Conservation (phyloP, 2,888 invertebrate genomes). For the Apantesis nais region DNA sequence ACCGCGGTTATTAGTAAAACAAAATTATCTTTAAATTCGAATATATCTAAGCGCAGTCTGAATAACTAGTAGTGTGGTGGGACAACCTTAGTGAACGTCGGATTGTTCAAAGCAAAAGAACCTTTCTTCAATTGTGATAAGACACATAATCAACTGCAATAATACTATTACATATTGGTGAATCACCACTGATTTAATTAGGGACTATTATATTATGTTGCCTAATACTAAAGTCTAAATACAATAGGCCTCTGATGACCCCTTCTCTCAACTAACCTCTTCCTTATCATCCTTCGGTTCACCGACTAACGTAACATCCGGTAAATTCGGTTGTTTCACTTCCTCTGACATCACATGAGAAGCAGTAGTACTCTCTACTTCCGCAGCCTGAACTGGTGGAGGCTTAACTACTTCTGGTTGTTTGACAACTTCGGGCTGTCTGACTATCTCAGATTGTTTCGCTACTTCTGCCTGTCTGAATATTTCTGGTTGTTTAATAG, state of each 20-base stretch:
- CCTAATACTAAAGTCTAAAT: not conserved
- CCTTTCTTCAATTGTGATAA: not conserved
- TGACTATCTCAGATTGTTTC: conserved; percentile 8
- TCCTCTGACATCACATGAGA: conserved; percentile 14
- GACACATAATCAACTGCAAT: not conserved
- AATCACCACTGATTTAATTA: not conserved
- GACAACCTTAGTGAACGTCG: not conserved
- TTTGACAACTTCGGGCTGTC: conserved; percentile 12
- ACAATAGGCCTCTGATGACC: not conserved
- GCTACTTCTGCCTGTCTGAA: conserved; percentile 9
- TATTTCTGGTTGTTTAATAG: conserved; percentile 13
- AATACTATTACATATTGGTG: not conserved
- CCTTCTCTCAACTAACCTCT: conserved; percentile 53
- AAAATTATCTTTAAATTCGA: not conserved
- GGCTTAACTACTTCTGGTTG: conserved; percentile 11
- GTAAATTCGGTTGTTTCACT: conserved; percentile 55
- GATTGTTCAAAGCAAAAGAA: not conserved
- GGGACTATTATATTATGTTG: not conserved
- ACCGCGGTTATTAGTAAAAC: not conserved
- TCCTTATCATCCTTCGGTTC: conserved; percentile 67
- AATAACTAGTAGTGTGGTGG: not conserved
- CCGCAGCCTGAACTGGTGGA: conserved; percentile 27
- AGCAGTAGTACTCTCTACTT: not conserved
- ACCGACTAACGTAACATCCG: conserved; percentile 74
- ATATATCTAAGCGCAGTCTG: not conserved